These are phyloP conservation scores for Chesias legatella DNA, from an alignment of 2,888 invertebrate species.

Conservation along the genomic window DNA sequence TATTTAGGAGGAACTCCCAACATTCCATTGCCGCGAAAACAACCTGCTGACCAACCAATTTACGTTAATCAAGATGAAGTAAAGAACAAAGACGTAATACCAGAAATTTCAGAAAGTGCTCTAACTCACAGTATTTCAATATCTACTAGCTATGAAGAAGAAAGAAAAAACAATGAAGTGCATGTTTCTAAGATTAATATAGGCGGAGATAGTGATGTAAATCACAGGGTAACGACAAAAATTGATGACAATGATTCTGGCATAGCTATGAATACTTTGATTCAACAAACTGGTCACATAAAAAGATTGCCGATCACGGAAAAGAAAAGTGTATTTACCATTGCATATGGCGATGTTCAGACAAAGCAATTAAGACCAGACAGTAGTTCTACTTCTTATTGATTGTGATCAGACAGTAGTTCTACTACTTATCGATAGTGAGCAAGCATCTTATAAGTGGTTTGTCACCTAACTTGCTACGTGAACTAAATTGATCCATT, in stretches of 20 bases:
- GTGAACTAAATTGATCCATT: constrained; percentile 1
- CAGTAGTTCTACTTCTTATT: constrained; percentile 87
- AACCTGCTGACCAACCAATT: constrained; percentile 66
- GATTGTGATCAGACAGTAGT: constrained; percentile 17
- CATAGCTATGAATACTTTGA: constrained; percentile 84
- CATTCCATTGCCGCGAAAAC: constrained; percentile 56
- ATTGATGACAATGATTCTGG: constrained; percentile 89
- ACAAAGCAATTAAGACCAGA: constrained; percentile 90
- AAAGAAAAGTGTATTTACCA: constrained; percentile 95
- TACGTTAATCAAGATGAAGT: constrained; percentile 74
- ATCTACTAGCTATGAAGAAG: constrained; percentile 66
- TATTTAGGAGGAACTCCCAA: constrained; percentile 80
- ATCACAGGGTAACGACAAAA: constrained; percentile 49
- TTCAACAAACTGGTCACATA: constrained; percentile 77
- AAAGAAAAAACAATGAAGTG: constrained; percentile 66
- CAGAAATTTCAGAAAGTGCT: constrained; percentile 66
- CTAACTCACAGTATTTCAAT: constrained; percentile 70
- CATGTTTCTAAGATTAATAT: constrained; percentile 80
- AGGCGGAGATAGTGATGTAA: constrained; percentile 57
- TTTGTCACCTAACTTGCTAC: too few relatives aligned
- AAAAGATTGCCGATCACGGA: constrained; percentile 86
- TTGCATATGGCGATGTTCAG: constrained; percentile 94
- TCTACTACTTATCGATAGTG: too few relatives aligned
- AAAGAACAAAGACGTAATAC: constrained; percentile 47
- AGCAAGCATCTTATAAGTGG: too few relatives aligned